phyloP scores from a whole-genome alignment of 2,888 invertebrate genomes.

The Nemotelus pantherinus region DNA sequence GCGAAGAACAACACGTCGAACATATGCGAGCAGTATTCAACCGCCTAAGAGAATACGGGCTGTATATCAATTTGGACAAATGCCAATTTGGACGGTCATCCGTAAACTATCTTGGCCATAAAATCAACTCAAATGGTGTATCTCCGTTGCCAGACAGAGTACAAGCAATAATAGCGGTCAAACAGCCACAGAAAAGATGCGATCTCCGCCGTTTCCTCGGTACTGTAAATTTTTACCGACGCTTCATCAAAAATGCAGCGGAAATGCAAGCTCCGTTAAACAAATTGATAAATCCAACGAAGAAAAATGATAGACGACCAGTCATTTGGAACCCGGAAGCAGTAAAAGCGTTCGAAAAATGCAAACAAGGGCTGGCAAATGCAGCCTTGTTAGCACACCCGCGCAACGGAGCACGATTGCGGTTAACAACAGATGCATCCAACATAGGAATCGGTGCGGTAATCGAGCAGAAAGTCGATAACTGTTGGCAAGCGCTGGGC shows the following conservation, averaged over 20 bases:
- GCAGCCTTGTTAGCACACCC: not conserved
- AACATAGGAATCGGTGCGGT: not conserved
- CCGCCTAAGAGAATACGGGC: not conserved
- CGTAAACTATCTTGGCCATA: not conserved
- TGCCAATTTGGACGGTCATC: not conserved
- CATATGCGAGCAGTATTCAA: not conserved
- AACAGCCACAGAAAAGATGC: not conserved
- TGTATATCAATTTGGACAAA: too few species aligned
- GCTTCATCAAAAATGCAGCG: not conserved
- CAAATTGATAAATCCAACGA: not conserved
- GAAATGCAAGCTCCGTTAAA: not conserved
- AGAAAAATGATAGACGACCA: not conserved
- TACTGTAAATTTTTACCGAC: not conserved
- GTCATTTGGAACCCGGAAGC: not conserved
- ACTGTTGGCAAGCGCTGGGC: not conserved
- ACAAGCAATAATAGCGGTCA: not conserved
- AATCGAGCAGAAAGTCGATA: not conserved
- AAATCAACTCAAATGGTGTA: not conserved
- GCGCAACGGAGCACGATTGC: not conserved
- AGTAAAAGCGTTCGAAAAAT: not conserved
- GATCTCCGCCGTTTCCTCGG: not conserved
- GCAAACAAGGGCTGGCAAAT: not conserved
- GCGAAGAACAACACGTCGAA: not conserved
- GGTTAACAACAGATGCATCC: not conserved
- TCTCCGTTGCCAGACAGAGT: not conserved